These are phyloP conservation scores for Cladopsammia gracilis DNA, from an alignment of 64 coral and sea anemone genomes.

Conservation along the genomic window DNA sequence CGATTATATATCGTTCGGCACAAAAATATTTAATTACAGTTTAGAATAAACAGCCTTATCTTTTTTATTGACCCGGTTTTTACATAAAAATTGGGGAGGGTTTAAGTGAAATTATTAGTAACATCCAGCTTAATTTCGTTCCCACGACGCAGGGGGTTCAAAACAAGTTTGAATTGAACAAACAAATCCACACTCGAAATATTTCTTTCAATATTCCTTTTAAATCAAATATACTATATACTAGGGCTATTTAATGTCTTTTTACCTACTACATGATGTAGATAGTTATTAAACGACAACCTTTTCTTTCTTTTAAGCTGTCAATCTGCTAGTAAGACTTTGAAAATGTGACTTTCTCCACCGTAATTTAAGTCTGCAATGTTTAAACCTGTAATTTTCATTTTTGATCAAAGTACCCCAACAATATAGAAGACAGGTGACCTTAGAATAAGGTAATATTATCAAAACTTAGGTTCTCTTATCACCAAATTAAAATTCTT, in stretches of 20 bases:
- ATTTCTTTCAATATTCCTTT: not conserved
- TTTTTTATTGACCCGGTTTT: not conserved
- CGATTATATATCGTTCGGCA: not conserved
- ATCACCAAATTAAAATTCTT: not conserved
- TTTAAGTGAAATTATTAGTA: not conserved
- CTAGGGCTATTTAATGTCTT: no score
- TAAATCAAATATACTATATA: not conserved
- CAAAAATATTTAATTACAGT: not conserved
- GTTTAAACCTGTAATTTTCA: no score
- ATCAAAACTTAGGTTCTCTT: not conserved
- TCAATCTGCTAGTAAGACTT: no score
- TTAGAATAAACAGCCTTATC: not conserved
- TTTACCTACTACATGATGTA: no score
- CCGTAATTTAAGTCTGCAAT: no score
- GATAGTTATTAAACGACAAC: no score
- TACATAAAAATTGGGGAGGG: not conserved
- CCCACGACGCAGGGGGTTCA: not conserved
- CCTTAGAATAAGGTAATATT: not conserved
- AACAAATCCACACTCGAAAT: constrained; percentile 27
- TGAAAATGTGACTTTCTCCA: no score
- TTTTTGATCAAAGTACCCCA: not conserved
- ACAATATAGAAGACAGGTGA: constrained; percentile 3
- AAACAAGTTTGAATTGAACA: constrained; percentile 25
- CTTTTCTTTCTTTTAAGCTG: no score
- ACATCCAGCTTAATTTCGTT: not conserved